phyloP scores from a whole-genome alignment of 1,140 invertebrate genomes.

The Drosophila pallidifrons region DNA sequence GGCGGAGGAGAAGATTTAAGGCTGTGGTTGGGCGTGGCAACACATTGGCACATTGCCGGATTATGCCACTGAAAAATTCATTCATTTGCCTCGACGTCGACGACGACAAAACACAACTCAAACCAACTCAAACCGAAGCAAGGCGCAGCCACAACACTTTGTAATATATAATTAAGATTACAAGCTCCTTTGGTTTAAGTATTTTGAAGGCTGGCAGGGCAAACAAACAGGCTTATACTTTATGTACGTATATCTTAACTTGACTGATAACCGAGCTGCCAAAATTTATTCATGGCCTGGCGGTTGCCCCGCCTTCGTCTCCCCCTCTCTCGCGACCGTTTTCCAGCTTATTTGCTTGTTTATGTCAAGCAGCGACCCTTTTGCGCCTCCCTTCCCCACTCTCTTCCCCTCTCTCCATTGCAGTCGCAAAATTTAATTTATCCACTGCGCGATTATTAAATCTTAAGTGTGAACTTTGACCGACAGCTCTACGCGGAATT shows the following conservation, averaged over 20 bases:
- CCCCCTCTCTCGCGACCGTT: constrained; percentile 16
- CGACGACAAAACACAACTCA: constrained; percentile 54
- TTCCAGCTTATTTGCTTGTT: constrained; percentile 66
- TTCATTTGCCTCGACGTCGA: constrained; percentile 68
- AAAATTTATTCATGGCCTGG: constrained; percentile 80
- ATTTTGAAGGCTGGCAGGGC: constrained; percentile 51
- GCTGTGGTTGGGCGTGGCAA: constrained; percentile 60
- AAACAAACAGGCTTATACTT: constrained; percentile 44
- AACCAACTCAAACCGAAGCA: constrained; percentile 8
- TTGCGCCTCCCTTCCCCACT: background rate
- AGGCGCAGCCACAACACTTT: constrained; percentile 66
- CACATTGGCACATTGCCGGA: constrained; percentile 78
- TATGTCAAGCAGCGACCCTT: constrained; percentile 54
- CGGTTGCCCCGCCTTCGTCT: constrained; percentile 15
- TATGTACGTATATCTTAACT: constrained; percentile 60
- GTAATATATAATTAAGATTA: constrained; percentile 84
- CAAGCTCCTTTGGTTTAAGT: constrained; percentile 72
- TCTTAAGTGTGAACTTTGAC: constrained; percentile 44
- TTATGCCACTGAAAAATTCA: constrained; percentile 83
- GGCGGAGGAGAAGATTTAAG: constrained; percentile 19
- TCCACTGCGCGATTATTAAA: constrained; percentile 74
- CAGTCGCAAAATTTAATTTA: constrained; percentile 64
- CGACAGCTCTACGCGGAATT: constrained; percentile 1
- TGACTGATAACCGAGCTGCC: constrained; percentile 78
- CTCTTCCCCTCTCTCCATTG: background rate